Base-by-base conservation (phyloP, 1,140 invertebrate genomes). In the Drosophila jambulina region DNA sequence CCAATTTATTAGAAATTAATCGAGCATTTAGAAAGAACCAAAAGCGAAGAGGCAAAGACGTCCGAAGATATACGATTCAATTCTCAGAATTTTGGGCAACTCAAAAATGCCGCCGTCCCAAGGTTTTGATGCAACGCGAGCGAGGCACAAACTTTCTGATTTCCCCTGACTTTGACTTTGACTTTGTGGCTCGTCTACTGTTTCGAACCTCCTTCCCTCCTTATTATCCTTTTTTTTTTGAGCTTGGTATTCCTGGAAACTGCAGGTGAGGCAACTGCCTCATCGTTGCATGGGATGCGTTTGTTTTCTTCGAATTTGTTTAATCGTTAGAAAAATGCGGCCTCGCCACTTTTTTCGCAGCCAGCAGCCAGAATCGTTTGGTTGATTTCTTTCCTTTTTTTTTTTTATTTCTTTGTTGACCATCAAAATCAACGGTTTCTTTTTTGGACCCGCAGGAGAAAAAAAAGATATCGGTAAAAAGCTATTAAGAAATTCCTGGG, bases 1-100 rank as follows among this genome's bases (percentile, higher is more conserved):
- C 83, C 88, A 91, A 87, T 91, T 91, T 91, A 91, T 91, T 91
- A 91, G 87, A 91, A 91, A 91, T 85, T 91, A 91, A 91, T 91
- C 87, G 87, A 91, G 87, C 87, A 91, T 91, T 91, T 91, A 91
- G 64, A 69, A 80, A 65, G 56, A 65, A 57, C 34, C 29, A 21
- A 58, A 51, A 54, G 42, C 27, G 17, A 53, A 19, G 25, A 21
- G 17, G 15, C 34, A 32, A 43, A 19, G 25, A 15, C 2, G 17
- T 17, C 19, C 15, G 17, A 91, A 91, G 88, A 90, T 91, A 91
- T 91, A 91, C 82, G 87, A 87, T 91, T 91, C 82, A 81, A 91
- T 91, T 91, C 87, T 67, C 62, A 71, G 87, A 91, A 91, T 82
- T 76, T 46, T 74, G 45, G 61, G 19, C 59, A 42, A 23, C 77